A percentile compares a stretch with the other conserved stretches of the same genome.
Evolutionary conservation across 2,888 invertebrate genomes (phyloP).

Genomic region (Ectropis crepuscularia): DNA sequence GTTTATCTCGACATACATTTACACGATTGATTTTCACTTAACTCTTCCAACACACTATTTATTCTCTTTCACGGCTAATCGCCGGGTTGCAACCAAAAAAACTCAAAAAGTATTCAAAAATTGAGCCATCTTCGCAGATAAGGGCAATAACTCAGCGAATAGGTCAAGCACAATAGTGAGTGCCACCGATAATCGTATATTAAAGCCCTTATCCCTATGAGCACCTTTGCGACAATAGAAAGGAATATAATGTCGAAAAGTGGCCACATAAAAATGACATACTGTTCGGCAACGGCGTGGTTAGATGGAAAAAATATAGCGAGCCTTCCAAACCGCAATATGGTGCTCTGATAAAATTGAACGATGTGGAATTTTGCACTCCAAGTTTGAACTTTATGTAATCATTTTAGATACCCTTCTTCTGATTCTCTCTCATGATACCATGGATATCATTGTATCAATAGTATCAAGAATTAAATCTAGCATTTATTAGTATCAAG

Average conservation of each 20-base stretch:
- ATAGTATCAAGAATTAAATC: too few species aligned
- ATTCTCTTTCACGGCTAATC: not conserved
- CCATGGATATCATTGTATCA: too few species aligned
- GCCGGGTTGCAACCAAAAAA: not conserved
- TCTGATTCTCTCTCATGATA: too few species aligned
- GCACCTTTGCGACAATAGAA: conserved; percentile 82
- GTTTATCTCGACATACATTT: too few species aligned
- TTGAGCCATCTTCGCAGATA: conserved; percentile 72
- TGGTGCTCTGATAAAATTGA: conserved; percentile 45
- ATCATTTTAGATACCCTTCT: not conserved
- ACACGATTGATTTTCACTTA: not conserved
- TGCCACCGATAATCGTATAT: conserved; percentile 84
- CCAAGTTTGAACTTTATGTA: conserved; percentile 16
- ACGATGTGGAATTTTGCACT: conserved; percentile 38
- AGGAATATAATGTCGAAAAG: conserved; percentile 83
- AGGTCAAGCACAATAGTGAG: conserved; percentile 84
- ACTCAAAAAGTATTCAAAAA: conserved; percentile 61
- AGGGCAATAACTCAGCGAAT: conserved; percentile 76
- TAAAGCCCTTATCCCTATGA: conserved; percentile 82
- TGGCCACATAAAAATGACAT: conserved; percentile 84
- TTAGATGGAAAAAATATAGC: conserved; percentile 60
- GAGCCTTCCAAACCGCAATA: conserved; percentile 38
- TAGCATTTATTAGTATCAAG: too few species aligned
- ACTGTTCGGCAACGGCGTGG: conserved; percentile 66
- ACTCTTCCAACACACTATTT: not conserved